Percentiles rank a stretch among this genome's conserved stretches.
Evolutionary conservation across 2,113 vertebrate genomes (phyloP).

Genomic region (Neomonachus schauinslandi): DNA sequence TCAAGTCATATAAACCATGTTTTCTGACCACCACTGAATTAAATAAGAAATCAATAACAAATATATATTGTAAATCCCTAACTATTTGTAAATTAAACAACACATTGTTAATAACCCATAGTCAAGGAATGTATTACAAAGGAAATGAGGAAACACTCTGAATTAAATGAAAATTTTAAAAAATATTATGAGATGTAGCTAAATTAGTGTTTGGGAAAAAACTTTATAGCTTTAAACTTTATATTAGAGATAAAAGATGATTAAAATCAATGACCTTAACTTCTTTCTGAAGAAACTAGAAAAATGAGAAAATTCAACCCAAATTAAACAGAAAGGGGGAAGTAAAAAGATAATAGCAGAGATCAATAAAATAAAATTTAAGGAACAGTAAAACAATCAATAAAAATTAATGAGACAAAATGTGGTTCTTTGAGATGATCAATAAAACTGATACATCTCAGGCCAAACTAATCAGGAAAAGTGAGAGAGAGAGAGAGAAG

Average conservation of each 20-base stretch:
- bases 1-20: background rate
- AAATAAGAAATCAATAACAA: background rate
- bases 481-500: background rate
- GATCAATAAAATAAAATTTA: background rate
- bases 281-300: background rate
- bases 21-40: background rate
- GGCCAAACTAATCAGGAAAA: background rate
- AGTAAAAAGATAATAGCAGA: background rate
- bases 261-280: background rate
- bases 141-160: background rate
- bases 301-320: background rate
- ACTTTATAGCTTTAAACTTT: background rate
- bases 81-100: background rate
- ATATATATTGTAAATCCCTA: background rate
- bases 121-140: background rate
- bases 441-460: background rate
- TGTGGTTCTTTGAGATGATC: background rate
- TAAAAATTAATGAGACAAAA: background rate
- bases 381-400: background rate
- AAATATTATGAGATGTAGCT: background rate
- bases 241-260: background rate
- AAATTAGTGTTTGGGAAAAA: background rate
- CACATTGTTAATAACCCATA: background rate
- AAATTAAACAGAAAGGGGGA: background rate
- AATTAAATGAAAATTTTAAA: background rate